Conservation (phyloP, 2,888 invertebrate species). For the Microchrysa polita region DNA sequence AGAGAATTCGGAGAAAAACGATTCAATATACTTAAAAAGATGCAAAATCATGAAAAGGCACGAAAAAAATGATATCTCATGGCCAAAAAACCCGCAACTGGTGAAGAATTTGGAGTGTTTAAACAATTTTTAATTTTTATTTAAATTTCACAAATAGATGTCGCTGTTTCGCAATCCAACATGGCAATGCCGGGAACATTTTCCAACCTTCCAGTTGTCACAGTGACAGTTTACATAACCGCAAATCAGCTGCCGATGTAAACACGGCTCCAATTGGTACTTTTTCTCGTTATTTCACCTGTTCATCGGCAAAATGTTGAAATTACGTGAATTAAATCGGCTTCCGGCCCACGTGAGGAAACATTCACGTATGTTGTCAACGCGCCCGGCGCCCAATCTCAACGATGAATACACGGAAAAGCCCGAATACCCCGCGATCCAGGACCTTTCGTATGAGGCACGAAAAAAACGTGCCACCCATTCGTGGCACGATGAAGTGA, state of each 20-base stretch:
- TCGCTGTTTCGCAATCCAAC: background rate
- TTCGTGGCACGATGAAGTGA: slow-evolving; percentile 69
- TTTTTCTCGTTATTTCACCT: background rate
- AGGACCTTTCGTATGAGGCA: slow-evolving; percentile 69
- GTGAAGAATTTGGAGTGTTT: no score
- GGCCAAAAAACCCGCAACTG: no score
- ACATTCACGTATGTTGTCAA: slow-evolving; percentile 21
- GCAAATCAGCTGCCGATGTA: slow-evolving; percentile 8
- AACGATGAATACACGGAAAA: slow-evolving; percentile 58
- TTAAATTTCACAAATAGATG: background rate
- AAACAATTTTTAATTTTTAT: no score
- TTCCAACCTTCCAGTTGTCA: background rate
- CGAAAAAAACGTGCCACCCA: slow-evolving; percentile 65
- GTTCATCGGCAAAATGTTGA: slow-evolving; percentile 7
- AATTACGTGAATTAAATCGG: slow-evolving; percentile 33
- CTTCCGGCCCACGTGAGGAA: background rate
- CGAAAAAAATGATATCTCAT: no score
- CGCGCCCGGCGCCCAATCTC: slow-evolving; percentile 18
- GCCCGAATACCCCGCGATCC: slow-evolving; percentile 71
- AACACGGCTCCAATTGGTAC: background rate
- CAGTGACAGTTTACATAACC: slow-evolving; percentile 20
- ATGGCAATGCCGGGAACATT: background rate
- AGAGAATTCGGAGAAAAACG: no score
- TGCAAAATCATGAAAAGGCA: no score
- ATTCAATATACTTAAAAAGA: no score